phyloP scores from a whole-genome alignment of 2,797 vertebrate species.

The Apodemus agrarius region DNA sequence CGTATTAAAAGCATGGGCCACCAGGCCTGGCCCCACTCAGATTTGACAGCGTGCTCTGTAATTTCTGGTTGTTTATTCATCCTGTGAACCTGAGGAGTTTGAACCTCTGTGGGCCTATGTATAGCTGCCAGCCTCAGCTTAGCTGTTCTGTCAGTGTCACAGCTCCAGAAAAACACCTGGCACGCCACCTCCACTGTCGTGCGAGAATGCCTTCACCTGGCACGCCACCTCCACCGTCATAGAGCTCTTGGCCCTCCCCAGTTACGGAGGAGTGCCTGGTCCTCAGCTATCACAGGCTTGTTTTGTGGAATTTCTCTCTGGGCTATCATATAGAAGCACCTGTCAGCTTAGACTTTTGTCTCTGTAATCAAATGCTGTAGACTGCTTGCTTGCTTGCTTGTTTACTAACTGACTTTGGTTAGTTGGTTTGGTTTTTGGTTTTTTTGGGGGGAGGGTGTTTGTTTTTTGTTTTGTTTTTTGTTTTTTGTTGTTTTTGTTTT shows the following conservation, averaged over 20 bases:
- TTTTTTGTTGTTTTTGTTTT: neutral
- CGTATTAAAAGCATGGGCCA: too few relatives aligned
- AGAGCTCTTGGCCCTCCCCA: neutral
- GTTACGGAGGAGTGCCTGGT: neutral
- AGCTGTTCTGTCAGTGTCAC: neutral
- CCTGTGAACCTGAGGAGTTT: neutral
- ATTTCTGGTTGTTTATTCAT: neutral
- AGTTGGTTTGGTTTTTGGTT: neutral
- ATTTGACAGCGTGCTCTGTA: neutral
- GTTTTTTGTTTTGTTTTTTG: neutral
- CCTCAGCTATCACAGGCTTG: neutral
- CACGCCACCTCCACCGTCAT: neutral
- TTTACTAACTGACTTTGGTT: neutral
- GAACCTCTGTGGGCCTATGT: neutral
- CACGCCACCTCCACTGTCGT: neutral
- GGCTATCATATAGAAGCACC: neutral
- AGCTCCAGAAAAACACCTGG: neutral
- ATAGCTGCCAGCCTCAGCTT: neutral
- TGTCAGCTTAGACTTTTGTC: neutral
- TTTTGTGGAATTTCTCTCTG: neutral
- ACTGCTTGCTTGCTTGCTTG: neutral
- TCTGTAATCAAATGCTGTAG: neutral
- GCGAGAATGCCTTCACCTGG: neutral
- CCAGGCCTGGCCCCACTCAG: neutral
- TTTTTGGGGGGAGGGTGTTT: too few relatives aligned